Conservation (phyloP, 2,797 vertebrate genomes). For the Sciurus carolinensis region DNA sequence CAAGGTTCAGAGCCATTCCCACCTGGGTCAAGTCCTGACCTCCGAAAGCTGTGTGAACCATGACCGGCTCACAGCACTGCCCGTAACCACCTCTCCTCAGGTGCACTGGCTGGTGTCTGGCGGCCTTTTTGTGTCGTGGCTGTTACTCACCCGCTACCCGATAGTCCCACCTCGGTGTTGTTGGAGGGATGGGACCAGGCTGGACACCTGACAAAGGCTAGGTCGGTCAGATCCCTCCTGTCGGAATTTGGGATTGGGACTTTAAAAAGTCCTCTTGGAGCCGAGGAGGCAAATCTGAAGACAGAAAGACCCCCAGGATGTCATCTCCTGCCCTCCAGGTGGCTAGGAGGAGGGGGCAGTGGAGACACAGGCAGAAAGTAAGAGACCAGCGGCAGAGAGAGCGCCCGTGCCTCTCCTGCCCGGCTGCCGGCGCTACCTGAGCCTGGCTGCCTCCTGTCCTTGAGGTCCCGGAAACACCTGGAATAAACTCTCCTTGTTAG, state of each 20-base stretch:
- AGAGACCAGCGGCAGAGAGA: background rate
- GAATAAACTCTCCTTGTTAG: background rate
- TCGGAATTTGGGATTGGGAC: background rate
- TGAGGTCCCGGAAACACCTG: background rate
- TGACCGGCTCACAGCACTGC: background rate
- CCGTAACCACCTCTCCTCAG: no score
- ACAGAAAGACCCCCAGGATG: background rate
- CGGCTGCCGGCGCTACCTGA: background rate
- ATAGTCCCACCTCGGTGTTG: no score
- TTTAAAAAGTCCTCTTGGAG: background rate
- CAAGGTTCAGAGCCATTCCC: background rate
- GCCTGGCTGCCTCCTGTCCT: background rate
- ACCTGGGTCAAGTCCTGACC: background rate
- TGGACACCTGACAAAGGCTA: background rate
- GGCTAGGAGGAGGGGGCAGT: background rate
- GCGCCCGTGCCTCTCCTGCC: accelerated
- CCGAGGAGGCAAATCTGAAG: background rate
- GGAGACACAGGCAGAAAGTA: background rate
- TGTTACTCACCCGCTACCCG: background rate
- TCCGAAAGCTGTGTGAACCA: background rate
- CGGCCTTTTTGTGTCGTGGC: background rate
- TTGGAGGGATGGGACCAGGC: background rate
- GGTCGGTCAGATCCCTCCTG: no score
- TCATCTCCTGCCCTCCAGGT: background rate
- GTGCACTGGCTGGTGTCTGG: background rate